Evolutionary conservation across 2,888 invertebrate genomes (phyloP).

Genomic region (Drosophila atripex): DNA sequence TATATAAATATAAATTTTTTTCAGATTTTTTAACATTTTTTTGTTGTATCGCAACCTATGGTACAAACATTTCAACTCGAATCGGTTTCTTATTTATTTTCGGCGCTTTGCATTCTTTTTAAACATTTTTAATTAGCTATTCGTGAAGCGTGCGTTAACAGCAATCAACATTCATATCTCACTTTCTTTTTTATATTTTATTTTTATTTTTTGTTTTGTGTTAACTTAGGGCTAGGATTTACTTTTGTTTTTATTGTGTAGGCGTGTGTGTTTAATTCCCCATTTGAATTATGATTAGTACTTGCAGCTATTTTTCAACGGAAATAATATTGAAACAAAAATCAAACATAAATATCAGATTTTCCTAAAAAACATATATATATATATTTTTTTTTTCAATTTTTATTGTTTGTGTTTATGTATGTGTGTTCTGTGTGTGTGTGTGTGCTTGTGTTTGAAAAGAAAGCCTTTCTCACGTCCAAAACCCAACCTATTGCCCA

Average conservation of each 20-base stretch:
- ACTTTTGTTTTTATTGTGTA: constrained; percentile 49
- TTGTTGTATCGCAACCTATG: constrained; percentile 54
- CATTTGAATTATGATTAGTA: constrained; percentile 52
- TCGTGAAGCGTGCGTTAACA: constrained; percentile 60
- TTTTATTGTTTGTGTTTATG: constrained; percentile 42
- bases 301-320: constrained; percentile 29
- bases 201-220: constrained; percentile 13
- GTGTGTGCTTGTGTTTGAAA: constrained; percentile 47
- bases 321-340: constrained; percentile 46
- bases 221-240: constrained; percentile 57
- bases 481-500: constrained; percentile 49
- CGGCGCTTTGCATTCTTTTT: constrained; percentile 15
- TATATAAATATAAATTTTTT: constrained; percentile 15
- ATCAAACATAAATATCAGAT: constrained; percentile 47
- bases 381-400: constrained; percentile 24
- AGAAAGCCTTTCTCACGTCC: constrained; percentile 60
- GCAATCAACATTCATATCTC: constrained; percentile 64
- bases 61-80: constrained; percentile 40
- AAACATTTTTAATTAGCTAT: constrained; percentile 27
- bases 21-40: constrained; percentile 37
- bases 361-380: constrained; percentile 22
- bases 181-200: constrained; percentile 24
- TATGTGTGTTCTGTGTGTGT: constrained; percentile 28
- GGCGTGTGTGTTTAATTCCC: constrained; percentile 48
- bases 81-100: constrained; percentile 36